Evolutionary conservation across 2,888 invertebrate species (phyloP).

Genomic region (Phlogophora meticulosa): DNA sequence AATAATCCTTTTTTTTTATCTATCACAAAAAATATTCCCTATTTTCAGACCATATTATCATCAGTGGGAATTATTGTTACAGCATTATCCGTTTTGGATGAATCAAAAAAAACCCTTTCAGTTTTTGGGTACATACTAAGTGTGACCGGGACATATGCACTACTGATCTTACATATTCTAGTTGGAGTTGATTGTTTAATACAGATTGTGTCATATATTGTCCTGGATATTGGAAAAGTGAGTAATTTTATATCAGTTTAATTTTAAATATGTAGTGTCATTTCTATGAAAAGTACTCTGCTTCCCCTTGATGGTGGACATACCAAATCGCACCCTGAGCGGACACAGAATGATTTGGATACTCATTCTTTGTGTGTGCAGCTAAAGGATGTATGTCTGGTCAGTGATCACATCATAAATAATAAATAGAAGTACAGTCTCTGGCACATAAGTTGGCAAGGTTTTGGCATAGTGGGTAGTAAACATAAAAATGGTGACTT

Average conservation of each 20-base stretch:
- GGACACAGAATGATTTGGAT: neutral
- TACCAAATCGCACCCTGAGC: too few species aligned
- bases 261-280: too few species aligned
- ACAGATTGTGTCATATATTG: conserved; percentile 69
- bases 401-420: too few species aligned
- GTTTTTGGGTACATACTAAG: conserved; percentile 64
- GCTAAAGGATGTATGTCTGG: neutral
- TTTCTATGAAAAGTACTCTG: too few species aligned
- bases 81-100: conserved; percentile 74
- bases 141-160: conserved; percentile 65
- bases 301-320: neutral
- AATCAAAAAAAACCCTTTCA: conserved; percentile 66
- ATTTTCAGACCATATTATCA: conserved; percentile 84
- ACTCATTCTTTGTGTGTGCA: neutral
- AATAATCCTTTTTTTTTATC: conserved; percentile 23
- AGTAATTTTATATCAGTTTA: conserved; percentile 66
- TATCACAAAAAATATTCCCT: conserved; percentile 62
- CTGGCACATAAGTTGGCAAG: too few species aligned
- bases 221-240: conserved; percentile 74
- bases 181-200: conserved; percentile 71
- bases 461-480: too few species aligned
- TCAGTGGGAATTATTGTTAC: conserved; percentile 83
- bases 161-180: conserved; percentile 70
- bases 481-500: too few species aligned
- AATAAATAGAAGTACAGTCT: too few species aligned